phyloP scores from a whole-genome alignment of 2,888 invertebrate genomes.

The Camptogramma bilineatum region DNA sequence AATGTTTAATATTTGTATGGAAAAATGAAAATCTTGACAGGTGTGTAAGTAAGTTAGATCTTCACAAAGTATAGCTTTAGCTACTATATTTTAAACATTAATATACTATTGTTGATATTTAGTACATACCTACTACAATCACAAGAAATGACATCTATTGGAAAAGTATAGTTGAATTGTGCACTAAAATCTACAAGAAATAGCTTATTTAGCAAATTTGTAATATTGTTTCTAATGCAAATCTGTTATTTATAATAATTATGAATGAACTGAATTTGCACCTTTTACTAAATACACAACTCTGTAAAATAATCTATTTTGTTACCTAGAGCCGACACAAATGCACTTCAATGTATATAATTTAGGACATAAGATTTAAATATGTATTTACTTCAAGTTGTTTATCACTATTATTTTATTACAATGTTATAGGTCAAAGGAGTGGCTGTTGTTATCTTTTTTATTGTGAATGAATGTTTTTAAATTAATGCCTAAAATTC shows the following conservation, averaged over 20 bases:
- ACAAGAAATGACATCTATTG: not conserved
- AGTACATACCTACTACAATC: not conserved
- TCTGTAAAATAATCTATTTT: not conserved
- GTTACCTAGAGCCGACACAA: slow-evolving; percentile 32
- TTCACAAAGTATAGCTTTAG: not conserved
- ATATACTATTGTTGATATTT: not conserved
- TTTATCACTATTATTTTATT: slow-evolving; percentile 53
- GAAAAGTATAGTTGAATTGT: not conserved
- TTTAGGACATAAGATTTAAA: slow-evolving; percentile 40
- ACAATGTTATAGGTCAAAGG: slow-evolving; percentile 68
- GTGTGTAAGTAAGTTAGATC: not conserved
- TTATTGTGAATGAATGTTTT: slow-evolving; percentile 47
- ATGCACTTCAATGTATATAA: slow-evolving; percentile 41
- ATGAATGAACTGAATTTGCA: not conserved
- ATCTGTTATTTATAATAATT: not conserved
- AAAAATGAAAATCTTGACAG: not conserved
- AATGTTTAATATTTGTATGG: not conserved
- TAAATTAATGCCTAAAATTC: slow-evolving; percentile 28
- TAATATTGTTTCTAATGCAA: not conserved
- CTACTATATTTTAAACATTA: not conserved
- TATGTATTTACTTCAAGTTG: slow-evolving; percentile 51
- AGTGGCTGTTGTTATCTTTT: slow-evolving; percentile 67
- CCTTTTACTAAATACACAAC: not conserved
- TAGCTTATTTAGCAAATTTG: not conserved
- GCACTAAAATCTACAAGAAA: not conserved